Evolutionary conservation across 2,113 vertebrate genomes (phyloP), one percentile per base, ranked within the genome.

Genomic region (Ornithorhynchus anatinus): DNA sequence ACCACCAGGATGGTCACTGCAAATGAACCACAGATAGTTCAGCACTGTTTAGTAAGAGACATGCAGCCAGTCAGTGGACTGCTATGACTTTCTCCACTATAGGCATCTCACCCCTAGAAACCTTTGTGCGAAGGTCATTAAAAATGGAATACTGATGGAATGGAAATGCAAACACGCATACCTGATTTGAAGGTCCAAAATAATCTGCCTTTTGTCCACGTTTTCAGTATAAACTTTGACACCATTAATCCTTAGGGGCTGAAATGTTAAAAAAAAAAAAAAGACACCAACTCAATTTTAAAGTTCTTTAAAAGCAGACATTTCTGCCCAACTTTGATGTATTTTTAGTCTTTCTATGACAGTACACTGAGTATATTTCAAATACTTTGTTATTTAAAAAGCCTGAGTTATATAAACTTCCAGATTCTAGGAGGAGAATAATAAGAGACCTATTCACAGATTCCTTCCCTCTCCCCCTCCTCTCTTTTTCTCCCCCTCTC

Each of bases 201-300:
- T 97, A 54, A 99, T 95, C 83, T 99, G 98, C 61, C 98, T 92
- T 89, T 97, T 99, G 91, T 99, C 97, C 84, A 99, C 96, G 27
- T 99, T 99, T 92, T 99, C 97, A 14, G 96, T 98, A 82, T 99
- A 99, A 17, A 97, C 96, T 75, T 99, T 99, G 8, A 99, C 96
- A 73, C 98, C 98, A 70, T 99, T 97, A 52, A 99, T 94, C 75
- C 97, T 92, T 57, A 98, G 90, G 14, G 98, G 96, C 98, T 99
- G 84, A 72, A 91, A 87, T 4, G 2, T 45, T 12, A 43, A 58
- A 57, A 59, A 23, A 25, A 17, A 58, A 45, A 23, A 9, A 4
- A 27, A 13, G 25, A 23, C 9, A 27, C 14, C 27, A 53, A 36
- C 3, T 3, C 10, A 59, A 8, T 2, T 23, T 37, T 11, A 8